phyloP scores from a whole-genome alignment of 2,113 vertebrate genomes.

The Rhegmatorhina hoffmannsi region DNA sequence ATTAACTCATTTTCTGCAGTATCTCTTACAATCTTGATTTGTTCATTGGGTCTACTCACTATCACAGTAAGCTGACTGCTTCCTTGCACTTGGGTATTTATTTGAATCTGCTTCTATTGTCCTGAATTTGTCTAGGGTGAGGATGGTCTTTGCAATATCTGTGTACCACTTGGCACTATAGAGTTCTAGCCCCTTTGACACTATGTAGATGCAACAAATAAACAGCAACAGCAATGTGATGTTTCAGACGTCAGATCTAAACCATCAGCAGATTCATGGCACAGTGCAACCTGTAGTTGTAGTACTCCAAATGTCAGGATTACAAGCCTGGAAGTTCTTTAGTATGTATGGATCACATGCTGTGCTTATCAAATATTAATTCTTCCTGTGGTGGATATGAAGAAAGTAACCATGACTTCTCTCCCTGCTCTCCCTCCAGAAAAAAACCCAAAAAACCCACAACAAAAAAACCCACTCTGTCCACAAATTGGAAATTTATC shows the following conservation, averaged over 20 bases:
- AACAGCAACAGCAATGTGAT: background rate
- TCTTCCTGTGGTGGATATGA: background rate
- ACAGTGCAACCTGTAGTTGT: background rate
- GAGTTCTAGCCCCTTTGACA: background rate
- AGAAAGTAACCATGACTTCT: background rate
- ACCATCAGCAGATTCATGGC: background rate
- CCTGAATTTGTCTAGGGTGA: background rate
- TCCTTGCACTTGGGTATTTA: background rate
- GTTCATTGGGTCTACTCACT: background rate
- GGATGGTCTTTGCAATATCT: rapidly evolving
- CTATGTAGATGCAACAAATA: background rate
- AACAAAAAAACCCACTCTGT: background rate
- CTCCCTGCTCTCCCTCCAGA: rapidly evolving
- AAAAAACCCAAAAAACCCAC: no score
- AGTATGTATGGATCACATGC: background rate
- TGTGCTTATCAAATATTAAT: background rate
- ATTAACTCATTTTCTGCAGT: background rate
- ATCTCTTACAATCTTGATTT: background rate
- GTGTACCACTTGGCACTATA: background rate
- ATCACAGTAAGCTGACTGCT: background rate
- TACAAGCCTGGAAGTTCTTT: background rate
- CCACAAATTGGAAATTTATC: background rate
- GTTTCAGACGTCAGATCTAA: background rate
- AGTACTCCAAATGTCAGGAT: background rate
- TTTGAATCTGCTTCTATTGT: background rate